Evolutionary conservation across 2,888 invertebrate species (phyloP), one percentile per base, ranked within the genome.

Genomic region (Strigamia transsilvanica): DNA sequence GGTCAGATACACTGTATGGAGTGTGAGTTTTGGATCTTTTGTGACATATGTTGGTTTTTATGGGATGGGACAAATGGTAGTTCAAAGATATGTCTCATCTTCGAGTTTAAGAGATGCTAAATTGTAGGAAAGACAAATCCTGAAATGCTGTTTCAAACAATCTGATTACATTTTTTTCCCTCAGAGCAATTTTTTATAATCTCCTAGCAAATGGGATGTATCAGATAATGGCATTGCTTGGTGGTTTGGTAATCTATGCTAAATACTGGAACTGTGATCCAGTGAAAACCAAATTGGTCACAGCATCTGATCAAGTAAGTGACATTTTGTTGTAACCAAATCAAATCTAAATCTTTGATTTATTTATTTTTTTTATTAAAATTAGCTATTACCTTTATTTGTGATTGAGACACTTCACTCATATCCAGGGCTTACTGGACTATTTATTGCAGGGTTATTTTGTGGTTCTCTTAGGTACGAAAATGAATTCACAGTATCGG

Each of bases 371-470:
- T 2, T 27, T 27, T 1, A n/a, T 15, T 46, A 15, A 1, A 66
- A 18, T 34, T 93, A 97, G 87, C 90, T 97, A 56, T 90, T 98
- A 83, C 98, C 98, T 0, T 91, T 94, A 46, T 98, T 95, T 87
- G 96, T 98, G 34, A 94, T 98, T 90, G 92, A 93, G 83, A 91
- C 93, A 83, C 91, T 97, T 87, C 94, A 94, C 0, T 87, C 91
- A 79, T 89, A 93, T 56, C 91, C 91, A 42, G 96, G 97, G 0
- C 89, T 97, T 1, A 93, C 97, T 0, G 97, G 98, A 2, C 92
- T 98, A 86, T 98, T 98, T 88, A 96, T 98, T 0, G 95, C 98
- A 4, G 97, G 97, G 18, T 94, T 98, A 83, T 98, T 98, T 88
- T 96, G 97, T 51, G 98, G 97, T 0, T 96, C 97, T 86, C 91